Percentiles rank a stretch among this genome's conserved stretches.
Evolutionary conservation across 1,140 invertebrate genomes (phyloP).

Genomic region (Drosophila varians): DNA sequence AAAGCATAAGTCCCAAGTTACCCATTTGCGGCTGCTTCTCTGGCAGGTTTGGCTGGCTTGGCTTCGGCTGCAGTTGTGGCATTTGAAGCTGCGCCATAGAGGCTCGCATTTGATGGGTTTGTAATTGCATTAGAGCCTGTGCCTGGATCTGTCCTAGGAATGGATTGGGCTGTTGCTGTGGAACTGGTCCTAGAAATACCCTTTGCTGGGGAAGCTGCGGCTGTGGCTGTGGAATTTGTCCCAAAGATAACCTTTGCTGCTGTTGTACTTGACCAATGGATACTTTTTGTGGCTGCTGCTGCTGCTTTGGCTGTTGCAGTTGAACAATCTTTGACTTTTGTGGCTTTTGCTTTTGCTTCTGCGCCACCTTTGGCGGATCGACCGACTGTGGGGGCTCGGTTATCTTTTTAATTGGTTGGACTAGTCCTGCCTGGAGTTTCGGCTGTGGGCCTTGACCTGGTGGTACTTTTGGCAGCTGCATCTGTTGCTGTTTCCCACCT

Average conservation of each 20-base stretch:
- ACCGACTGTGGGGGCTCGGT: neutral
- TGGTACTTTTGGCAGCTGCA: neutral
- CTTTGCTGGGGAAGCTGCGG: neutral
- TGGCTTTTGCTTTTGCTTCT: slow-evolving; percentile 3
- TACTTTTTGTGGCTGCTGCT: slow-evolving; percentile 1
- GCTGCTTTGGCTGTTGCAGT: slow-evolving; percentile 7
- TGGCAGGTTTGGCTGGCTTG: neutral
- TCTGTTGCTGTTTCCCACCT: neutral
- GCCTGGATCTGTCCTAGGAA: neutral
- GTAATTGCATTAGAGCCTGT: neutral
- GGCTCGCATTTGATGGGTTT: slow-evolving; percentile 7
- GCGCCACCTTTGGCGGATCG: neutral
- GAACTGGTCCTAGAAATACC: neutral
- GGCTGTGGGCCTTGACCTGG: neutral
- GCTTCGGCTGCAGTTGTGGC: slow-evolving; percentile 7
- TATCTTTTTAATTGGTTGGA: neutral
- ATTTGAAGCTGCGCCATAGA: neutral
- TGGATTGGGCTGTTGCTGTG: neutral
- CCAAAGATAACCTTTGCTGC: neutral
- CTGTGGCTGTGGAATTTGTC: neutral
- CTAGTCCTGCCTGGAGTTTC: neutral
- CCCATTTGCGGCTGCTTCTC: slow-evolving; percentile 1
- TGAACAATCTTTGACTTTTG: neutral
- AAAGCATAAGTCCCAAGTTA: neutral
- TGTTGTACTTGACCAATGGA: neutral